Conservation (phyloP, 2,113 vertebrate species). For the Arothron firmamentum region DNA sequence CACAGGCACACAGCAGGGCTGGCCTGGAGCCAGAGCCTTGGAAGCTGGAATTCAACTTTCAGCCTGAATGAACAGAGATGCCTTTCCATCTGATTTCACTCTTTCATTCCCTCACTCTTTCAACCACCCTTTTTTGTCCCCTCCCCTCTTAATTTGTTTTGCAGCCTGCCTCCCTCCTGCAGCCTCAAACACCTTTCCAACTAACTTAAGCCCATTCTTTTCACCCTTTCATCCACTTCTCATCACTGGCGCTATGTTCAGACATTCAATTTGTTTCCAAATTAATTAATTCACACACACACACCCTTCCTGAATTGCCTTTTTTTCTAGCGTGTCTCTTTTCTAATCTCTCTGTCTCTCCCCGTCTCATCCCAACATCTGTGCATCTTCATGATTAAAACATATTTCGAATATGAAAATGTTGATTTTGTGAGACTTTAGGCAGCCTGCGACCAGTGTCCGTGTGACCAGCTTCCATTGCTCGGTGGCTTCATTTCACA, state of each 20-base stretch:
- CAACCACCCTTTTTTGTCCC: conserved; percentile 27
- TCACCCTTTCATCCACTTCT: conserved; percentile 55
- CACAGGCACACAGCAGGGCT: conserved; percentile 18
- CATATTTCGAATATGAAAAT: conserved; percentile 4
- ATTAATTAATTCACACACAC: no score
- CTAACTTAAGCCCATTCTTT: conserved; percentile 33
- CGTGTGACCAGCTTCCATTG: no score
- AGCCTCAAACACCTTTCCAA: conserved; percentile 36
- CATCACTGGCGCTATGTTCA: conserved; percentile 32
- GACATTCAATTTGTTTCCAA: conserved; percentile 32
- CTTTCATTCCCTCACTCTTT: conserved; percentile 47
- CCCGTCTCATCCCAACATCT: no score
- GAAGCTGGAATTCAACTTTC: conserved; percentile 62
- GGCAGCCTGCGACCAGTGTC: no score
- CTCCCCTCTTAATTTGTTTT: conserved; percentile 60
- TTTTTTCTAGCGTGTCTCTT: conserved; percentile 38
- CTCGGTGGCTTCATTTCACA: no score
- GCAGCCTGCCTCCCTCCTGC: conserved; percentile 35
- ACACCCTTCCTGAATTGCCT: conserved; percentile 26
- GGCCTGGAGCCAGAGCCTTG: conserved; percentile 41
- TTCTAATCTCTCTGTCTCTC: conserved; percentile 15
- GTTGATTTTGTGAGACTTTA: conserved; percentile 1
- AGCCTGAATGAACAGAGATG: conserved; percentile 56
- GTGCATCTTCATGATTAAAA: no score
- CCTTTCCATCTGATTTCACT: conserved; percentile 60